Base-by-base conservation (phyloP, 2,888 invertebrate genomes). In the Chorisops tibialis region DNA sequence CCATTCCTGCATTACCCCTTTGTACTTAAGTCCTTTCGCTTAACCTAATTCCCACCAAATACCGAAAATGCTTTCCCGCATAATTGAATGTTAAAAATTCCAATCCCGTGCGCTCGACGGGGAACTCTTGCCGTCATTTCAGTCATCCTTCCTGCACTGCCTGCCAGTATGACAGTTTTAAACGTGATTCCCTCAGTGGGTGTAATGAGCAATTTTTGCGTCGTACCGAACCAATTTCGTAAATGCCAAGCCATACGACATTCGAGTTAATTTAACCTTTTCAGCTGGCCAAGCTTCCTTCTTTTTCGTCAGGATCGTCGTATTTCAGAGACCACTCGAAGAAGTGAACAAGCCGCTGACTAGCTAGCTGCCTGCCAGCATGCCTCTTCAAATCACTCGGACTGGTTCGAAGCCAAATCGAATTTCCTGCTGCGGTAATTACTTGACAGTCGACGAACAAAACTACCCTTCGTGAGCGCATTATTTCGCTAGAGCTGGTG, bases 81-180 rank as follows among this genome's bases (percentile, higher is more conserved):
- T 65, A 65, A 65, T 65, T 65, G 65, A 65, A 62, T 65, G 48
- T 61, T 61, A 62, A 65, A 62, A 61, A 65, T 61, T 62, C 54
- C 56, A 52, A 58, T 50, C 58, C 59, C 62, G 30, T 37, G 51
- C 50, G 21, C 45, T 49, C 35, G 22, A 14, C 48, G 48, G 41
- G 59, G 41, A 48, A 35, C 38, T 5, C 41, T 59, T 48, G 47
- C 37, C n/a, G 16, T 41, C 16, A 41, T n/a, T n/a, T n/a, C n/a
- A n/a, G n/a, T n/a, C n/a, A n/a, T n/a, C n/a, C n/a, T 41, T 41
- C 12, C 3, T 41, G 30, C 9, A 30, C 30, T 7, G n/a, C n/a
- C n/a, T n/a, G n/a, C n/a, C n/a, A n/a, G n/a, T n/a, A 30, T 30
- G 30, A 2, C 30, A 30, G 30, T 30, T 30, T 30, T 30, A 30